Base-by-base conservation (phyloP, 2,113 vertebrate genomes). In the Acrocephalus arundinaceus region DNA sequence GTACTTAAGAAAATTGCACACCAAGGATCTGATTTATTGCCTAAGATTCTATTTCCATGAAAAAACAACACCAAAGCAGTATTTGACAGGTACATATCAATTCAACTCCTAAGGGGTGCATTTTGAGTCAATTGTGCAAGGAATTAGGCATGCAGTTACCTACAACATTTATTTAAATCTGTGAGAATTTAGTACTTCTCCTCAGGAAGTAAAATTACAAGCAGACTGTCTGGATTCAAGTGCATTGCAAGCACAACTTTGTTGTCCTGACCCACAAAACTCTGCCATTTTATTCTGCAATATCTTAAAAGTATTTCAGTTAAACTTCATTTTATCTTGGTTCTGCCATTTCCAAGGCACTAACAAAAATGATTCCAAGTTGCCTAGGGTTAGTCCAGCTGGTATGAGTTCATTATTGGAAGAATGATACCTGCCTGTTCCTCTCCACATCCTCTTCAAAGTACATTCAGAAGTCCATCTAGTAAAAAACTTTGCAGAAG, bases 1-100 rank as follows among this genome's bases (percentile, higher is more conserved):
- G n/a, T 76, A 94, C 72, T 83, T 95, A 71, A 62, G 90, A 65
- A 97, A 97, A 96, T 57, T 91, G 83, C 68, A 91, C 87, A 94
- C 74, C 55, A 58, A 96, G 62, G 79, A 94, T 55, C 63, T 79
- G 87, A 94, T 93, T 94, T 94, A 95, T 97, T 90, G 58, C 46
- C 70, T 65, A 81, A 66, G 21, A 87, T 61, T 81, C 57, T 73
- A 91, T 94, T 83, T 90, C 89, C 78, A 65, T 52, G 85, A 62
- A 82, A 90, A 85, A 85, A 52, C 52, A 33, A 13, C 62, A 85
- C 52, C 39, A 86, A 87, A 57, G 71, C 48, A 85, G 73, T 87
- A 88, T 85, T 68, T 94, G 81, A 68, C 86, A 92, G 79, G 70
- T 91, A 96, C 0, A 1, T 85, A 95, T 96, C 93, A 95, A 91